These are phyloP conservation scores for Brachypteracias leptosomus DNA, from an alignment of 2,113 vertebrate genomes.

Conservation along the genomic window DNA sequence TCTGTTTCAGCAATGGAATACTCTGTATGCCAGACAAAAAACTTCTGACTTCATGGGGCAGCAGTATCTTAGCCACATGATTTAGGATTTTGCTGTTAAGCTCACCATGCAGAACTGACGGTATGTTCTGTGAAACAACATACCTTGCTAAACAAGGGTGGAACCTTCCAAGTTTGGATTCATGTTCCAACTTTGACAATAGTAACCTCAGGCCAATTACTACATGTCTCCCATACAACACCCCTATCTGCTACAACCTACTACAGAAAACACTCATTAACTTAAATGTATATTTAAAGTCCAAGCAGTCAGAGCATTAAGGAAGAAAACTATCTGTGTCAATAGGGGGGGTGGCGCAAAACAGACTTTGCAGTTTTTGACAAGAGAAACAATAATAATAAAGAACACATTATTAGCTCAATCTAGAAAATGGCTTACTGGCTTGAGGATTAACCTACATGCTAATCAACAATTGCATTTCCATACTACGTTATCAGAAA, in stretches of 20 bases:
- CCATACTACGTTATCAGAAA: not conserved
- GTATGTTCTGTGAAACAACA: not conserved
- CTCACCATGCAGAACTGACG: not conserved
- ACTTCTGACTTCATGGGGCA: not conserved
- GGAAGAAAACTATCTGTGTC: not conserved
- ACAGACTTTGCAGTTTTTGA: not conserved
- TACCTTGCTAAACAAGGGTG: not conserved
- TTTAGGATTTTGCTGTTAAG: not conserved
- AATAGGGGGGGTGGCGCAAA: not conserved
- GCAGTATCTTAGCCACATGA: not conserved
- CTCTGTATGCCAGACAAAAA: not conserved
- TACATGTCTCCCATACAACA: not conserved
- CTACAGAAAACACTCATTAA: not conserved
- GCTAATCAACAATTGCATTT: not conserved
- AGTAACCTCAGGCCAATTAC: not conserved
- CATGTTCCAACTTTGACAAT: not conserved
- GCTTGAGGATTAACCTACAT: not conserved
- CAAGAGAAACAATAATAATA: not conserved
- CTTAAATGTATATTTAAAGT: not conserved
- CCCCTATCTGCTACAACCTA: not conserved
- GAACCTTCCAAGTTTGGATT: not conserved
- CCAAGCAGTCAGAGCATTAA: not conserved
- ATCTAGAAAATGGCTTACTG: not conserved
- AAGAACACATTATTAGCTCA: not conserved
- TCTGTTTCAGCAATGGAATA: not conserved